Evolutionary conservation across 2,113 vertebrate genomes (phyloP), one percentile per base, ranked within the genome.

Genomic region (Indicator maculatus): DNA sequence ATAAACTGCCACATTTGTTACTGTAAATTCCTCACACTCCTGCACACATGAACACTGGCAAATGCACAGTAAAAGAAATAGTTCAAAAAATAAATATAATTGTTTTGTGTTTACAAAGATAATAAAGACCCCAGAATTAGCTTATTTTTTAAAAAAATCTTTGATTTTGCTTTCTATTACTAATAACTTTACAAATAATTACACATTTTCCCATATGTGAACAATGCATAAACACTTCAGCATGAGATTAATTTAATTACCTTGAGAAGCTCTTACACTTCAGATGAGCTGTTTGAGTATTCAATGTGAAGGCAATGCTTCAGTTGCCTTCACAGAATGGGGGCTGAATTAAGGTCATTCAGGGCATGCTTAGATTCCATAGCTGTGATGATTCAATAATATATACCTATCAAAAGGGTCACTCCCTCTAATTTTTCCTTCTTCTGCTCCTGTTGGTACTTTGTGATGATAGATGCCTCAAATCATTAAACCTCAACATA

Each of bases 1-100:
- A 88, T 72, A 92, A 82, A 90, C 63, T 93, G 89, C 36, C 66
- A 70, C 50, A 28, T 81, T 90, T 92, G 50, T 65, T 95, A 61
- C 39, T 44, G 16, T 55, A 53, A 79, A 93, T 88, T 92, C 44
- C 58, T 94, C 20, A 78, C 70, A 41, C 18, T 74, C 8, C 24
- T 82, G 74, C 41, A 83, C 56, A 77, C n/a, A 60, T 7, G 17
- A 66, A 74, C 41, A 47, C n/a, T 74, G 56, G 21, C 58, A 88
- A 84, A 58, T 50, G 55, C 8, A 39, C 31, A 55, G 14, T 82
- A 44, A 86, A 93, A 60, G 47, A 64, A 90, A 63, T 1, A 36
- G 6, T 74, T 85, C 15, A 41, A 21, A 73, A 61, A 61, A 60
- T 5, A 77, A 81, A 74, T 24, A 12, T 6, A 39, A 30, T 5